These are phyloP conservation scores for Andrena marginata DNA, from an alignment of 2,888 invertebrate species.

Conservation along the genomic window DNA sequence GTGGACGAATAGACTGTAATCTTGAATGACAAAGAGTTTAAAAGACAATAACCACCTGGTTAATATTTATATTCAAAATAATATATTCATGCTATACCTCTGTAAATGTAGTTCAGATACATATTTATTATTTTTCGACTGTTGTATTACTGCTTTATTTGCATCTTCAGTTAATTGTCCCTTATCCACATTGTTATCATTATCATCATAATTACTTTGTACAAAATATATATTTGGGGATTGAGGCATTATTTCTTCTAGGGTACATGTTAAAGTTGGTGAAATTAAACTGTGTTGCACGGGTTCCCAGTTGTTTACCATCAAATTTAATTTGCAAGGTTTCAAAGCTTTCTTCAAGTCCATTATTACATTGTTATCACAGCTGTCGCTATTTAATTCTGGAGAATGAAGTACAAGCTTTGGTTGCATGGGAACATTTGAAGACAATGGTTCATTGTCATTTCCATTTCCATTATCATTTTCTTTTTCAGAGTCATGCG, in stretches of 20 bases:
- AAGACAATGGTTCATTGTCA: background rate
- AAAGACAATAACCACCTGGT: background rate
- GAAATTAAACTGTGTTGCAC: slow-evolving; percentile 66
- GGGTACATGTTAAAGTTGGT: slow-evolving; percentile 73
- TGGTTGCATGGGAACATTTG: background rate
- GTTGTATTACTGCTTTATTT: background rate
- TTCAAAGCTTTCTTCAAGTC: background rate
- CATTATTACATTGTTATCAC: background rate
- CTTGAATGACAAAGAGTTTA: slow-evolving; percentile 10
- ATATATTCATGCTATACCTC: slow-evolving; percentile 35
- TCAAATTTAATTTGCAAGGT: slow-evolving; percentile 34
- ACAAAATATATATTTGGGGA: slow-evolving; percentile 74
- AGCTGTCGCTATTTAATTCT: background rate
- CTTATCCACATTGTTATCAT: background rate
- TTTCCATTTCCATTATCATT: slow-evolving; percentile 2
- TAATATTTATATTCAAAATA: background rate
- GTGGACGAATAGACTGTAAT: slow-evolving; percentile 53
- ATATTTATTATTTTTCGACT: background rate
- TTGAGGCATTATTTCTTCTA: slow-evolving; percentile 60
- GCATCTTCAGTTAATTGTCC: slow-evolving; percentile 2
- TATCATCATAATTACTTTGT: slow-evolving; percentile 35
- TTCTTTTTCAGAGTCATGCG: slow-evolving; percentile 4
- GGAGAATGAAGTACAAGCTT: background rate
- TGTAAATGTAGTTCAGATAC: slow-evolving; percentile 9
- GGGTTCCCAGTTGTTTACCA: background rate